Evolutionary conservation across 2,797 vertebrate genomes (phyloP), one percentile per base, ranked within the genome.

Genomic region (Esox lucius): DNA sequence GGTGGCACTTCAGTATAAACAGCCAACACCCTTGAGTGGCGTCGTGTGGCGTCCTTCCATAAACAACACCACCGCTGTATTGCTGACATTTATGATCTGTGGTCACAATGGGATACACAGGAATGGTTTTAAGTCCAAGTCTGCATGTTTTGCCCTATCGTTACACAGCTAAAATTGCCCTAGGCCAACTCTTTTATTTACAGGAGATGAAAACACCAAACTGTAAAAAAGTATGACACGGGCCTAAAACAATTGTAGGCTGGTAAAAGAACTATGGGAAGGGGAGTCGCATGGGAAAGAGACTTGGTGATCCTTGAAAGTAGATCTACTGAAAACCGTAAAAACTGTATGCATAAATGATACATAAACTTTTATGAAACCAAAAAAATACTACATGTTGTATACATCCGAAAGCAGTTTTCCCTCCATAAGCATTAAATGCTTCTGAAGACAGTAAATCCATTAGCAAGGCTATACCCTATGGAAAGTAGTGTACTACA

Each of bases 1-100:
- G 81, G 89, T 83, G 88, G 90, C 75, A 84, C 85, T 87, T 92
- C 85, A 87, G 82, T 85, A 89, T 88, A 91, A 93, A 92, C 90
- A 92, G 90, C 84, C 89, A 92, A 92, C 91, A 91, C 89, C 90
- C 91, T 91, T 80, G 86, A 92, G 92, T 92, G 90, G 88, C 74
- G 82, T 80, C 88, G 86, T 65, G 81, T 83, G 88, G 90, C 87
- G 86, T 87, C 83, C 88, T 85, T 92, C 86, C 88, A 90, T 90
- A 90, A 92, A 92, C 88, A 92, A 91, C 90, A 89, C 83, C 87
- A 86, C 90, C 84, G 82, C 86, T 28, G 80, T 79, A 84, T 90
- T 85, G 83, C 84, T 90, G 73, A 90, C 87, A 81, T 92, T 92
- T 91, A 90, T 88, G 88, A 93, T 91, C 86, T 89, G 91, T 75